Evolutionary conservation across 2,888 invertebrate species (phyloP).

Genomic region (Podotricha telesiphe): DNA sequence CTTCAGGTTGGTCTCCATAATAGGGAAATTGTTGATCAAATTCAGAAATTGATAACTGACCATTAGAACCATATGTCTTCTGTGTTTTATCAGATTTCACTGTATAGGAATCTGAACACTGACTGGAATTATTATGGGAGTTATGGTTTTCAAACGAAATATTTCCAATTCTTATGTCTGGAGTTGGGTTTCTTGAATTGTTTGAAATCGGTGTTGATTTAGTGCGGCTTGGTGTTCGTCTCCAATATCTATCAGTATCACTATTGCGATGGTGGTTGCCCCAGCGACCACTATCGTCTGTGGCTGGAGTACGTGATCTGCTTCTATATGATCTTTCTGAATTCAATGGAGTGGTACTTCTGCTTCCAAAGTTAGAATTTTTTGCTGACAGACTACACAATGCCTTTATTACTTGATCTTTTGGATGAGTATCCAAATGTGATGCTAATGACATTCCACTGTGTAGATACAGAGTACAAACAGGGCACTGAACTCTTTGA

Average conservation of each 20-base stretch:
- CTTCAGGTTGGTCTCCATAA: constrained; percentile 69
- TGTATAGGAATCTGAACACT: constrained; percentile 58
- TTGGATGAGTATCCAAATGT: constrained; percentile 93
- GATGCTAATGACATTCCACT: constrained; percentile 92
- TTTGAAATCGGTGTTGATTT: constrained; percentile 60
- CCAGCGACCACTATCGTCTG: constrained; percentile 68
- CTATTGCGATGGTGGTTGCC: constrained; percentile 57
- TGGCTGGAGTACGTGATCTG: constrained; percentile 68
- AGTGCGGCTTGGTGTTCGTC: constrained; percentile 69
- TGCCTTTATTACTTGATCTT: constrained; percentile 94
- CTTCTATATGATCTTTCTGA: constrained; percentile 74
- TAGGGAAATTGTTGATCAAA: constrained; percentile 68
- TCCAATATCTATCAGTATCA: constrained; percentile 75
- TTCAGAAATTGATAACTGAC: constrained; percentile 54
- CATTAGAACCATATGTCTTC: constrained; percentile 57
- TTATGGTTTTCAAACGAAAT: constrained; percentile 64
- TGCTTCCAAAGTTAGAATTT: constrained; percentile 66
- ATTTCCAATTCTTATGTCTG: constrained; percentile 64
- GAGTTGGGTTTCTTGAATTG: constrained; percentile 62
- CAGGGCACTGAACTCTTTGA: constrained; percentile 87
- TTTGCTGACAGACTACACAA: constrained; percentile 82
- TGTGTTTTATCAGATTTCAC: constrained; percentile 68
- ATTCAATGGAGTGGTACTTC: constrained; percentile 70
- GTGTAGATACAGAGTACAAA: constrained; percentile 92
- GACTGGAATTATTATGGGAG: constrained; percentile 51